Evolutionary conservation across 2,113 vertebrate species (phyloP).

Genomic region (Mesembrinibis cayennensis): DNA sequence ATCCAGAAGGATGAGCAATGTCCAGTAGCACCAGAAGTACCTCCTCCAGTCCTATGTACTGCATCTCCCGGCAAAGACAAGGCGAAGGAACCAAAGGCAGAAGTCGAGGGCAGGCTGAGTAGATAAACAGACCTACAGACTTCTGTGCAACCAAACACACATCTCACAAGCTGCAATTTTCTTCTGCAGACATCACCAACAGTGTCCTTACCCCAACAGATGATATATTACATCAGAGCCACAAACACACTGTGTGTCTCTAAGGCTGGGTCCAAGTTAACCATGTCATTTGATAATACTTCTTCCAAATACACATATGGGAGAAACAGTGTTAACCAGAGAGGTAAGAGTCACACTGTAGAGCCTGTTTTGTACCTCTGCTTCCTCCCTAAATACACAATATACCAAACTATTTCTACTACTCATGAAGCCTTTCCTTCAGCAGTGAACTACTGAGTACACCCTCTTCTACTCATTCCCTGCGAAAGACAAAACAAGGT

Average conservation of each 20-base stretch:
- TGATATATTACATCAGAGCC: background rate
- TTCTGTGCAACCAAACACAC: background rate
- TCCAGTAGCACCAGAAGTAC: background rate
- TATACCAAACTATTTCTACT: background rate
- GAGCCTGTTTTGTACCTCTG: background rate
- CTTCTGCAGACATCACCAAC: background rate
- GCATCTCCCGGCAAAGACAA: background rate
- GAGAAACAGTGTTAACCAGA: background rate
- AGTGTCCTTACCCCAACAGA: background rate
- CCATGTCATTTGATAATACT: background rate
- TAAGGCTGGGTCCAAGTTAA: background rate
- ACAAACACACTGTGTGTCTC: background rate
- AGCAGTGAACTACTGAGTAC: background rate
- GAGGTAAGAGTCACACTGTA: background rate
- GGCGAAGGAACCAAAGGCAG: background rate
- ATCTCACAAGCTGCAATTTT: background rate
- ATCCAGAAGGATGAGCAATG: background rate
- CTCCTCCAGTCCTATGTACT: background rate
- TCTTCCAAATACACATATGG: background rate
- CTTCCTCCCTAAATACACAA: background rate
- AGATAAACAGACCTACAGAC: background rate
- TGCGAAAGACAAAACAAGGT: background rate
- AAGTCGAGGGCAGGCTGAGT: background rate
- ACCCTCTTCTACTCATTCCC: background rate
- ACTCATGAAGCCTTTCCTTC: background rate